phyloP scores from a whole-genome alignment of 2,888 invertebrate genomes.

The Flexamia atlantica region DNA sequence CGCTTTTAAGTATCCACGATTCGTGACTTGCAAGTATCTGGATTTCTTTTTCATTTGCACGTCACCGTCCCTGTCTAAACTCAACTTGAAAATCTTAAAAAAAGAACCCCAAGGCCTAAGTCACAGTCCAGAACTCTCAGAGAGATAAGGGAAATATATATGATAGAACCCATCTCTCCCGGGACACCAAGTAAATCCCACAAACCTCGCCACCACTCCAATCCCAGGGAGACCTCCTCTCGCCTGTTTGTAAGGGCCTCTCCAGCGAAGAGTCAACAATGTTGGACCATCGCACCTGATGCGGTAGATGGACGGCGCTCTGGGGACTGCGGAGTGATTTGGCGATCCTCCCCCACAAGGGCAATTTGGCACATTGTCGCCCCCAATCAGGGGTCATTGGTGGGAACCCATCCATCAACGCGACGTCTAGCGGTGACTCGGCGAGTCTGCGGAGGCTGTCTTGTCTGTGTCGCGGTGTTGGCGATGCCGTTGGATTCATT shows the following conservation, averaged over 20 bases:
- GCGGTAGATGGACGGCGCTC: conserved; percentile 15
- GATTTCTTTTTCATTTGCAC: too few relatives aligned
- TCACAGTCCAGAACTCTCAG: too few relatives aligned
- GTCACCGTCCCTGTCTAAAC: too few relatives aligned
- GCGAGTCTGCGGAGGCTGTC: not conserved
- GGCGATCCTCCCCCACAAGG: not conserved
- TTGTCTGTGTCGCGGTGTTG: too few relatives aligned
- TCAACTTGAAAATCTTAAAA: too few relatives aligned
- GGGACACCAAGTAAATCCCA: not conserved
- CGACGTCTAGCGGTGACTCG: not conserved
- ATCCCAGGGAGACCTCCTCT: not conserved
- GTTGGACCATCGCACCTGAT: not conserved
- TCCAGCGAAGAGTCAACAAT: not conserved
- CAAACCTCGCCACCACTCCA: not conserved
- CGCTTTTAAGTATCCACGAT: too few relatives aligned
- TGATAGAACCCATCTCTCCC: too few relatives aligned
- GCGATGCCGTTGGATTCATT: too few relatives aligned
- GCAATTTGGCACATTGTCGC: conserved; percentile 55
- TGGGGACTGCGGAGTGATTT: not conserved
- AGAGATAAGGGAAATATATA: too few relatives aligned
- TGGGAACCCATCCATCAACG: conserved; percentile 32
- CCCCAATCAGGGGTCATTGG: conserved; percentile 35
- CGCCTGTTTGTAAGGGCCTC: not conserved
- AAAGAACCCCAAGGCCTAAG: too few relatives aligned
- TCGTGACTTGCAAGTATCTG: too few relatives aligned